Base-by-base conservation (phyloP, 2,888 invertebrate species). In the Proisotoma minuta region DNA sequence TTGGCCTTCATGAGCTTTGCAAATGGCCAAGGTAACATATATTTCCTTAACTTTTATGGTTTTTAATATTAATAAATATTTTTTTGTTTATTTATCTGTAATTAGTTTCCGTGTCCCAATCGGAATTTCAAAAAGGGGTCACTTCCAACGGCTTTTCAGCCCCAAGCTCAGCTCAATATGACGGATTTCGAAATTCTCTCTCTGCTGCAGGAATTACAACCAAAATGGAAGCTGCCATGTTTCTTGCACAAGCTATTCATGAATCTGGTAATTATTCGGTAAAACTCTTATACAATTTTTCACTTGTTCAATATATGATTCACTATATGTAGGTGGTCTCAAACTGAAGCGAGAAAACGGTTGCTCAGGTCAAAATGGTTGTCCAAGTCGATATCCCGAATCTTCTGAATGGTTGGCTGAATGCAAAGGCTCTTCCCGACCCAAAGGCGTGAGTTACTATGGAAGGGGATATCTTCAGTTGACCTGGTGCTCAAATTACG, bases 401-500 rank as follows among this genome's bases (percentile, higher is more conserved):
- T 27, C 27, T 5, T 3, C 3, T 20, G 58, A 58, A 29, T 58
- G 58, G 58, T 2, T 58, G 20, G 18, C 49, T 12, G 58, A 58
- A 22, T 58, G 58, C 23, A 26, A 58, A 29, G 58, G 58, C 15
- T 10, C 18, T 8, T 27, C 27, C 27, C 27, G 51, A 8, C 59
- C 59, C 22, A 15, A 15, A 3, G 29, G 47, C 8, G 20, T 27
- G 15, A 48, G 52, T 24, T 63, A 60, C 57, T 60, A 60, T 24
- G 62, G 62, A 8, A 3, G 62, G 22, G 62, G 62, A 20, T 58
- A 58, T 23, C 27, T 62, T 39, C 57, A 62, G 23, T 56, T 62
- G 2, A 62, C 58, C 2, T 62, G 62, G 62, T 63, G 52, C 23
- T 54, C 52, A 40, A 60, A 60, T 39, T 63, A 63, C 53, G 23